Base-by-base conservation (phyloP, 2,113 vertebrate genomes). In the Calyptommatus sinebrachiatus region DNA sequence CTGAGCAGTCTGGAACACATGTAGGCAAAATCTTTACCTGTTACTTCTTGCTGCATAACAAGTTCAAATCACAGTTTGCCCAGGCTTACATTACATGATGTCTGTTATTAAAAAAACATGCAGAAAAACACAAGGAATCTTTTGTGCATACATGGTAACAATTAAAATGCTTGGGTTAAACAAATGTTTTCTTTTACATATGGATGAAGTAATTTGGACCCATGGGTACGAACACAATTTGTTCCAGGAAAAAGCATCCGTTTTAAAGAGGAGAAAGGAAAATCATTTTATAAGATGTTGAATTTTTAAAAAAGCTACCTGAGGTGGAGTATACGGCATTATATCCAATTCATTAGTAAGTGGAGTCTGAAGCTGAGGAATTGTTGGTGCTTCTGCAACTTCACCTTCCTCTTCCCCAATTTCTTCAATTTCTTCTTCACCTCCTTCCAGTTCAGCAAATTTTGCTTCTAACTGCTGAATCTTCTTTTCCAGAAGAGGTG, bases 391-490 rank as follows among this genome's bases (percentile, higher is more conserved):
- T 82, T 97, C 97, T 71, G 92, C 92, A 80, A 95, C 94, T 28
- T 99, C 98, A 69, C 96, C 96, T 77, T 99, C 98, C 77, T 99
- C 98, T 81, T 99, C 98, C 80, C 97, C 97, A 89, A 99, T 95
- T 68, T 99, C 98, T 85, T 99, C 98, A 68, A 98, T 94, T 76
- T 99, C 98, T 84, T 99, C 98, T 79, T 99, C 98, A 0, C 96
- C 95, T 84, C 95, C 95, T 91, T 96, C 98, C 95, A 99, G 94
- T 84, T 99, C 98, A 0, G 98, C 97, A 96, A 99, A 99, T 91
- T 99, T 99, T 28, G 98, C 98, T 93, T 99, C 98, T 83, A 99
- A 91, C 88, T 97, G 96, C 78, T 98, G 97, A 77, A 99, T 99
- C 92, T 99, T 99, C 92, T 94, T 97, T 92, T 99, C 97, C 84